Evolutionary conservation across 2,888 invertebrate species (phyloP).

Genomic region (Dasypolia templi): DNA sequence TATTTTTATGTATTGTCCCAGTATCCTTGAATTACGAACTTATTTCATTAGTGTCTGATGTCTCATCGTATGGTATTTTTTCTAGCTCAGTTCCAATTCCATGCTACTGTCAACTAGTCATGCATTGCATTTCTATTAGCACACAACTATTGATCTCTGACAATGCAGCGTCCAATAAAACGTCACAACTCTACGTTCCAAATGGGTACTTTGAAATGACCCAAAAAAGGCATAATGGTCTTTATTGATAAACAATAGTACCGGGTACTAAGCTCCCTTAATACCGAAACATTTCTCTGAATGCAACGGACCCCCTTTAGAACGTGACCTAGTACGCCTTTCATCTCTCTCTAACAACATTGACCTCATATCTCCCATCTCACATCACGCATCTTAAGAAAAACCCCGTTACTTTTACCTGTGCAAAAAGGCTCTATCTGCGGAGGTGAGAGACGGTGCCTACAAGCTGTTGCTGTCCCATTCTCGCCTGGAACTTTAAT

Average conservation of each 20-base stretch:
- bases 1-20: neutral
- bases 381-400: slow-evolving; percentile 88
- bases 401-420: slow-evolving; percentile 90
- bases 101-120: slow-evolving; percentile 16
- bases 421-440: slow-evolving; percentile 90
- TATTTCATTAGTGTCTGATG: neutral
- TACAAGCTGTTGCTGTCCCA: slow-evolving; percentile 67
- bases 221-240: slow-evolving; percentile 48
- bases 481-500: slow-evolving; percentile 56
- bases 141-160: slow-evolving; percentile 26
- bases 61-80: slow-evolving; percentile 1
- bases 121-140: slow-evolving; percentile 31
- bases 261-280: slow-evolving; percentile 46
- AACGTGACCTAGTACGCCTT: slow-evolving; percentile 80
- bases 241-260: slow-evolving; percentile 49
- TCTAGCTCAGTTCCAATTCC: neutral
- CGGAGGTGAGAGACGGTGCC: slow-evolving; percentile 66
- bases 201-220: slow-evolving; percentile 37
- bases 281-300: slow-evolving; percentile 64
- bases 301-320: slow-evolving; percentile 73
- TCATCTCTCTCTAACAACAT: slow-evolving; percentile 75
- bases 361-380: slow-evolving; percentile 80
- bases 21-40: neutral
- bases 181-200: slow-evolving; percentile 42
- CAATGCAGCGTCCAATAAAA: slow-evolving; percentile 25